Evolutionary conservation across 64 coral and sea anemone genomes (phyloP), one percentile per base, ranked within the genome.

Genomic region (Trachythela sp.): DNA sequence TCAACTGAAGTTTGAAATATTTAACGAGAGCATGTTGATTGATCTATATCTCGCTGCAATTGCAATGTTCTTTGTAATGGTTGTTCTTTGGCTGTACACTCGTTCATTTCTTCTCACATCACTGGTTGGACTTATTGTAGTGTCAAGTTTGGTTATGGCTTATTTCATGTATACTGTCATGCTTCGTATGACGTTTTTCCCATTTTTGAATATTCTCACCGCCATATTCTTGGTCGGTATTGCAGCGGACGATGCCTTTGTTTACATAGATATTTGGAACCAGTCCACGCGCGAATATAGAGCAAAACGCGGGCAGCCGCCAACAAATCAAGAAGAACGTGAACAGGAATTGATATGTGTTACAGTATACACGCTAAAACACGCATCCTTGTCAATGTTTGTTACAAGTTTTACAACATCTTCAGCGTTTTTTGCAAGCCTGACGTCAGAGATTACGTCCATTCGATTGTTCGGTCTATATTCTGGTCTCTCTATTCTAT

Each of bases 381-480:
- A 99, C 84, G 95, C 95, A 31, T 91, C 95, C 8, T 36, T 94
- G 36, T 99, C 95, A 13, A 99, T 99, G 95, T 99, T 99, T 76
- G 95, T 99, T 49, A 99, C 95, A 4, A 99, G 95, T 48, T 91
- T 99, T 38, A 99, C 95, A 26, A 99, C 95, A 0, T 88, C 95
- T 11, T 88, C 95, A 24, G 95, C 95, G 10, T 99, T 99, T 38
- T 88, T 94, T 26, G 95, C 95, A 11, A 99, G 93, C 71, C 85
- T 99, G 18, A 89, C 89, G 8, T 99, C 95, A 27, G 86, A 94
- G 48, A 99, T 99, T 51, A 99, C 95, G 1, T 92, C 95, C 2
- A 99, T 99, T 26, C 92, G 93, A 38, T 91, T 92, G 48, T 99
- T 99, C 35, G 95, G 95, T 10, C 91, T 99, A n/a, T 99, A 99